Evolutionary conservation across 1,140 invertebrate genomes (phyloP).

Genomic region (Drosophila kanapiae): DNA sequence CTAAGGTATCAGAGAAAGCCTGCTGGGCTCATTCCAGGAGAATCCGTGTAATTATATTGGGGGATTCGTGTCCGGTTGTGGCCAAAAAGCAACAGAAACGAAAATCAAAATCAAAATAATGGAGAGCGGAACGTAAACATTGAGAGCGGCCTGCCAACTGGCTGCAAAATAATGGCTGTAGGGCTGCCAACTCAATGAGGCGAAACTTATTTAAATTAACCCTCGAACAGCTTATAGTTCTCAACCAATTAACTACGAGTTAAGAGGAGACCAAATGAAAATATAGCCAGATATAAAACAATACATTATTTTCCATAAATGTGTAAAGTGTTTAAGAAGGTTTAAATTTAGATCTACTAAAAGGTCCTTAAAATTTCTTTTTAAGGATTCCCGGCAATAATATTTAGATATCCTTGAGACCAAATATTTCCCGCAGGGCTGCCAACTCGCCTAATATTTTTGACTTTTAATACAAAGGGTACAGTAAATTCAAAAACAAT

Average conservation of each 20-base stretch:
- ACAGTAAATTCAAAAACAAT: constrained; percentile 1
- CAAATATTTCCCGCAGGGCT: neutral
- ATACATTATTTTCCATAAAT: too few species aligned
- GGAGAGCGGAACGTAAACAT: constrained; percentile 40
- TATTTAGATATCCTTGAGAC: too few species aligned
- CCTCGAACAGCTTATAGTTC: neutral
- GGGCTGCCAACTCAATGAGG: constrained; percentile 19
- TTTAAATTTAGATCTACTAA: neutral
- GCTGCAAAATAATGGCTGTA: neutral
- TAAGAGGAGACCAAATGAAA: too few species aligned
- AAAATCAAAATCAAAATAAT: constrained; percentile 28
- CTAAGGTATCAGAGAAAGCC: neutral
- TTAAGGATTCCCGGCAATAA: neutral
- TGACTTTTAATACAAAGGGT: neutral
- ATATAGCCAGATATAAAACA: too few species aligned
- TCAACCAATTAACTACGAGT: too few species aligned
- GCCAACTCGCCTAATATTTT: neutral
- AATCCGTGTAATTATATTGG: neutral
- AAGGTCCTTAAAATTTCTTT: too few species aligned
- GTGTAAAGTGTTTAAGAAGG: too few species aligned
- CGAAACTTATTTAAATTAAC: neutral
- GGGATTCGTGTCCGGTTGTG: neutral
- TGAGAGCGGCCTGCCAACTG: constrained; percentile 35
- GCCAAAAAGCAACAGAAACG: constrained; percentile 13
- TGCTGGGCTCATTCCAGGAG: constrained; percentile 5